Percentiles rank a stretch among this genome's conserved stretches.
These are phyloP conservation scores for Muntiacus reevesi DNA, from an alignment of 2,113 vertebrate species.

Conservation along the genomic window DNA sequence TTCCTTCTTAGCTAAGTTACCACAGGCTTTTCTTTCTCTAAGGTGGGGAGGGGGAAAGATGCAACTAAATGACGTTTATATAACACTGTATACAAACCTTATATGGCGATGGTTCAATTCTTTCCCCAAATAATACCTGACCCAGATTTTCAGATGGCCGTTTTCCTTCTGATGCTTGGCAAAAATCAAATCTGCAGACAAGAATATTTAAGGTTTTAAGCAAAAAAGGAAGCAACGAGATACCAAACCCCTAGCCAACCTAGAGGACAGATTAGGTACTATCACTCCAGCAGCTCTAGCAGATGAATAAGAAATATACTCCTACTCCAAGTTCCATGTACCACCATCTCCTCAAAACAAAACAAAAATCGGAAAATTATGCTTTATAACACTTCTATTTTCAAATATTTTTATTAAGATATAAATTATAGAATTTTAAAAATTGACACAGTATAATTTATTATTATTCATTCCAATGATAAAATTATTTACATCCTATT, in stretches of 20 bases:
- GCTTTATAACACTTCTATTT: background rate
- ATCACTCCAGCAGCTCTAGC: background rate
- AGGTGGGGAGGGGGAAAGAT: background rate
- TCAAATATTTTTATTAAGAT: background rate
- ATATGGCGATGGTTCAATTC: slow-evolving; percentile 97
- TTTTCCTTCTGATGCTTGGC: slow-evolving; percentile 89
- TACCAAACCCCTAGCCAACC: background rate
- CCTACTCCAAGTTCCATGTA: background rate
- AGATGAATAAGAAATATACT: background rate
- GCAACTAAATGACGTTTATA: background rate
- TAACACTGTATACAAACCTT: slow-evolving; percentile 85
- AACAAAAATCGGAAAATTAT: slow-evolving; percentile 25
- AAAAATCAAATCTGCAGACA: slow-evolving; percentile 93
- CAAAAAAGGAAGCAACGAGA: background rate
- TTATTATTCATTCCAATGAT: background rate
- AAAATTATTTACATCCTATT: background rate
- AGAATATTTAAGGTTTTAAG: slow-evolving; percentile 55
- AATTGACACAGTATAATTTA: background rate
- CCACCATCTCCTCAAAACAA: background rate
- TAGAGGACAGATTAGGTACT: background rate
- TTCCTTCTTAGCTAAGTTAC: background rate
- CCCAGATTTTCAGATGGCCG: slow-evolving; percentile 98
- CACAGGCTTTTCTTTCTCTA: background rate
- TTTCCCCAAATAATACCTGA: slow-evolving; percentile 97
- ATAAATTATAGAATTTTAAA: background rate